Conservation (phyloP, 2,888 invertebrate species). For the Trachelus iudaicus region DNA sequence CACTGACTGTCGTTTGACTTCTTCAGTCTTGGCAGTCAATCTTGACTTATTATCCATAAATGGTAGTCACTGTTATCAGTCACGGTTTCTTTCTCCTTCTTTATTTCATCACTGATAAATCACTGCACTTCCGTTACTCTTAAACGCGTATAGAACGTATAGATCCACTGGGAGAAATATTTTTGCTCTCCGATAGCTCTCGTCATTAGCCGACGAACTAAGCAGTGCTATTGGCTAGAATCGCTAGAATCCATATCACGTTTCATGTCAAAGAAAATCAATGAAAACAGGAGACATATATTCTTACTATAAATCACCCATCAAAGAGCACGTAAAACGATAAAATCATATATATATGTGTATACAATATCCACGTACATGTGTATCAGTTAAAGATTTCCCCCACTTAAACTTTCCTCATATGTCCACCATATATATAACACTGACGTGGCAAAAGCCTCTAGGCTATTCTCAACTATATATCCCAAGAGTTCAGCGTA, state of each 20-base stretch:
- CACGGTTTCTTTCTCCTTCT: neutral
- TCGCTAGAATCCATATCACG: neutral
- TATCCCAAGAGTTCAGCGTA: neutral
- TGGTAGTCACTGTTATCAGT: neutral
- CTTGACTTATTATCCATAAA: neutral
- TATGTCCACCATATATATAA: neutral
- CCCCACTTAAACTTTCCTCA: neutral
- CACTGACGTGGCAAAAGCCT: neutral
- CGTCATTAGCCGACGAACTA: neutral
- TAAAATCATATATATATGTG: neutral
- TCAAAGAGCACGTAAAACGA: neutral
- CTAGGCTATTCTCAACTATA: neutral
- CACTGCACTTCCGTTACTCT: neutral
- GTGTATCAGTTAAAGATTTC: neutral
- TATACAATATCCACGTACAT: neutral
- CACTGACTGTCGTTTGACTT: neutral
- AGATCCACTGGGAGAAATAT: neutral
- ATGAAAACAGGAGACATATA: neutral
- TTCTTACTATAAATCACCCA: neutral
- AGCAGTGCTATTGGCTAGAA: neutral
- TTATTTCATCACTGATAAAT: neutral
- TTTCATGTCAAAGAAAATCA: neutral
- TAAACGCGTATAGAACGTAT: neutral
- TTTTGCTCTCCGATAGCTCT: neutral
- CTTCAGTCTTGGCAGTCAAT: neutral